Conservation (phyloP, 2,113 vertebrate species). For the Thunnus thynnus region DNA sequence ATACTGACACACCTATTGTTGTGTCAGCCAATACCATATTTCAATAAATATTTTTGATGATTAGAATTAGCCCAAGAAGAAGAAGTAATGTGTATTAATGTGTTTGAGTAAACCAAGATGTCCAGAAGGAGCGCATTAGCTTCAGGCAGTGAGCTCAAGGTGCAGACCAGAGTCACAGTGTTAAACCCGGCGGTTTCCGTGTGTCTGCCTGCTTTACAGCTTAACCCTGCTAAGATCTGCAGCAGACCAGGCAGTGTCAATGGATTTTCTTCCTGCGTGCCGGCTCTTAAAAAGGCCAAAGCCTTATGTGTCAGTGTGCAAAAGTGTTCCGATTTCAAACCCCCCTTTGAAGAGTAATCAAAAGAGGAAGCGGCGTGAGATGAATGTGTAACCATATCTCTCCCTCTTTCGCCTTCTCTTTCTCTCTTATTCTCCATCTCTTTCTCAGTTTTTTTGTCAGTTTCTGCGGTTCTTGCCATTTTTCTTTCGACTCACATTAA, state of each 20-base stretch:
- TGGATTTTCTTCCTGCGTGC: constrained; percentile 63
- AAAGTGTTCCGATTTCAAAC: constrained; percentile 74
- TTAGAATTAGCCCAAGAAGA: constrained; percentile 1
- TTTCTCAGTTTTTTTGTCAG: constrained; percentile 18
- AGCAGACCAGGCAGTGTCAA: constrained; percentile 55
- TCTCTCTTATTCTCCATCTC: not conserved
- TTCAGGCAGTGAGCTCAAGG: constrained; percentile 46
- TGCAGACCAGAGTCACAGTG: constrained; percentile 53
- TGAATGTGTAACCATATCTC: constrained; percentile 68
- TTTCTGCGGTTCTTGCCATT: not conserved
- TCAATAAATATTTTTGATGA: not conserved
- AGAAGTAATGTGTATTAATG: constrained; percentile 9
- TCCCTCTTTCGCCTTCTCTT: constrained; percentile 13
- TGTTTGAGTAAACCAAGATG: constrained; percentile 41
- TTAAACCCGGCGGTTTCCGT: constrained; percentile 62
- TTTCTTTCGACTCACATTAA: constrained; percentile 28
- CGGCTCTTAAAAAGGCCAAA: constrained; percentile 56
- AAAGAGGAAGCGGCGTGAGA: constrained; percentile 70
- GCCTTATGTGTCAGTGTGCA: constrained; percentile 66
- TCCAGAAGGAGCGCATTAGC: constrained; percentile 68
- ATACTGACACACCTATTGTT: not conserved
- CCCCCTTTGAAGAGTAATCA: constrained; percentile 73
- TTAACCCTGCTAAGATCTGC: constrained; percentile 74
- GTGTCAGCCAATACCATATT: not conserved
- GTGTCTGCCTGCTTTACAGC: constrained; percentile 74